A percentile compares a stretch with the other conserved stretches of the same genome.
Evolutionary conservation across 2,113 vertebrate species (phyloP).

Genomic region (Suncus etruscus): DNA sequence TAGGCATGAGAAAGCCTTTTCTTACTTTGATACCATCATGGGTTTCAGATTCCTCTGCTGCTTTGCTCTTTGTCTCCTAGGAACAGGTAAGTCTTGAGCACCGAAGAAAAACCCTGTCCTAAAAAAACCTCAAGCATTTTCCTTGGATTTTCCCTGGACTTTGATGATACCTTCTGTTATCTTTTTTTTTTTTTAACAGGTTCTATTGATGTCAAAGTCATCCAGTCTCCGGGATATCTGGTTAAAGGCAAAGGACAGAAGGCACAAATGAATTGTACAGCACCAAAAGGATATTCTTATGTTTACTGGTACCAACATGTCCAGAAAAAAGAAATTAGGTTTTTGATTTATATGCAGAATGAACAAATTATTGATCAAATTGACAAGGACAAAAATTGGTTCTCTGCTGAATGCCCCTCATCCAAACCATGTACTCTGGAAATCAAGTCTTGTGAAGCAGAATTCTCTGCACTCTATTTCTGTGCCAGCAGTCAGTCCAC

Average conservation of each 20-base stretch:
- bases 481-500: slow-evolving; percentile 51
- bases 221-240: too few species aligned
- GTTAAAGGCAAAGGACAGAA: too few species aligned
- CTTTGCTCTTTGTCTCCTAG: not conserved
- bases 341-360: slow-evolving; percentile 42
- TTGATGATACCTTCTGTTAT: too few species aligned
- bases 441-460: not conserved
- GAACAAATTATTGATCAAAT: fast-evolving
- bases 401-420: not conserved
- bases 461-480: not conserved
- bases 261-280: too few species aligned
- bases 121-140: not conserved
- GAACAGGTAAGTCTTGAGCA: not conserved
- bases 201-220: too few species aligned
- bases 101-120: not conserved
- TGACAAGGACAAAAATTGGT: not conserved
- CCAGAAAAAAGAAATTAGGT: not conserved
- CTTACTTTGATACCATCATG: too few species aligned
- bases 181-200: too few species aligned
- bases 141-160: too few species aligned
- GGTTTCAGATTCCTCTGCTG: too few species aligned
- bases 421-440: slow-evolving; percentile 24
- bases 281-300: not conserved
- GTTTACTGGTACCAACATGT: slow-evolving; percentile 63
- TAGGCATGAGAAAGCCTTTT: too few species aligned